Evolutionary conservation across 2,113 vertebrate species (phyloP), one percentile per base, ranked within the genome.

Genomic region (Enhydra lutris): DNA sequence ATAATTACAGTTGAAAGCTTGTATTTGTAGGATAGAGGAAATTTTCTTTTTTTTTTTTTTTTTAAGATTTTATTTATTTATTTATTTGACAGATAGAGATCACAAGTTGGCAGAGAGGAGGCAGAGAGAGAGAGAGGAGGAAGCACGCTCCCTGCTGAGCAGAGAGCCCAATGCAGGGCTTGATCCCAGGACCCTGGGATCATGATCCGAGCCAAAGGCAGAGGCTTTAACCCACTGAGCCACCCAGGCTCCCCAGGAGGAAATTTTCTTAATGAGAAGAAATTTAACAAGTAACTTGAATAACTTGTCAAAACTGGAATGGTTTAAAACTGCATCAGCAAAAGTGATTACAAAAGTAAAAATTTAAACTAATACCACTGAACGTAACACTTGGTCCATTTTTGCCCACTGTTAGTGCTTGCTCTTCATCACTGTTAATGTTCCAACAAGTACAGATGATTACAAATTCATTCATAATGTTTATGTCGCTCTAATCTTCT

Each of bases 191-290:
- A 55, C 52, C 52, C 52, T 55, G 5, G 5, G 17, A 55, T 18
- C 52, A 55, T 18, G 52, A 55, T 15, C 52, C 0, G 4, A 55
- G 52, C 52, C 52, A 1, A 55, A 55, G 52, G 52, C 52, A 55
- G 52, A 55, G 52, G 17, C 52, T 55, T 55, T 55, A 55, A 55
- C 52, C 52, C 5, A 0, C 52, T 55, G 52, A 55, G 52, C 52
- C 17, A 55, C 17, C 17, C 52, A 55, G 52, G 52, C 6, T 1
- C 52, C 52, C 52, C 52, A 55, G 52, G 76, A 94, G n/a, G 18
- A n/a, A 79, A 50, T 17, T 87, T 92, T 91, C 55, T 83, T 90
- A 80, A 79, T 63, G 10, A 86, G n/a, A 96, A 83, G 26, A 93
- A 85, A 74, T 82, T 82, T 79, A 47, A 36, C 29, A 84, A 20